A percentile compares a stretch with the other conserved stretches of the same genome.
phyloP scores from a whole-genome alignment of 2,888 invertebrate species.

The Tipula vernalis region DNA sequence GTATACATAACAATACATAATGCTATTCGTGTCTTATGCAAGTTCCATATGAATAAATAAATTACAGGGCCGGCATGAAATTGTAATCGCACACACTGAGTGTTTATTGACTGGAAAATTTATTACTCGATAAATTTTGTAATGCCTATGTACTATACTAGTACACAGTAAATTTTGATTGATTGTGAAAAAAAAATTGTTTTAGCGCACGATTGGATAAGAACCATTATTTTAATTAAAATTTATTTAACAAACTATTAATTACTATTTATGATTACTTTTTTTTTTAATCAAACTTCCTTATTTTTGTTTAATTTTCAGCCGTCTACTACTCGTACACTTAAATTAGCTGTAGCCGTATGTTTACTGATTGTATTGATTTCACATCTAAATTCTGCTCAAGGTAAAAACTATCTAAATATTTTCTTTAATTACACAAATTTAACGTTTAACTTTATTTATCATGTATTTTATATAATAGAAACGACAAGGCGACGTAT shows the following conservation, averaged over 20 bases:
- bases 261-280: background rate
- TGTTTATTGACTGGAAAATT: background rate
- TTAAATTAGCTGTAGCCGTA: conserved; percentile 42
- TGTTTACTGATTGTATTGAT: conserved; percentile 43
- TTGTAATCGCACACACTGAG: background rate
- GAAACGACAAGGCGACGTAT: conserved; percentile 12
- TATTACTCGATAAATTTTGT: background rate
- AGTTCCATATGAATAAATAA: background rate
- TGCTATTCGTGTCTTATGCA: background rate
- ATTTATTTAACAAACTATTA: background rate
- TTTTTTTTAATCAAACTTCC: background rate
- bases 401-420: conserved; percentile 36
- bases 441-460: background rate
- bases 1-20: background rate
- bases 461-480: background rate
- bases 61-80: background rate
- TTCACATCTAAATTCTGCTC: conserved; percentile 43
- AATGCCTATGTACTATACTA: background rate
- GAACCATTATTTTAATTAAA: background rate
- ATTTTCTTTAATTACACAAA: background rate
- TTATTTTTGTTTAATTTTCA: conserved; percentile 34
- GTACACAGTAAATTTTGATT: background rate
- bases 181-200: background rate
- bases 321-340: conserved; percentile 48
- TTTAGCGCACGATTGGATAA: background rate